Conservation (phyloP, 2,797 vertebrate species). For the Coracias cyanogaster region DNA sequence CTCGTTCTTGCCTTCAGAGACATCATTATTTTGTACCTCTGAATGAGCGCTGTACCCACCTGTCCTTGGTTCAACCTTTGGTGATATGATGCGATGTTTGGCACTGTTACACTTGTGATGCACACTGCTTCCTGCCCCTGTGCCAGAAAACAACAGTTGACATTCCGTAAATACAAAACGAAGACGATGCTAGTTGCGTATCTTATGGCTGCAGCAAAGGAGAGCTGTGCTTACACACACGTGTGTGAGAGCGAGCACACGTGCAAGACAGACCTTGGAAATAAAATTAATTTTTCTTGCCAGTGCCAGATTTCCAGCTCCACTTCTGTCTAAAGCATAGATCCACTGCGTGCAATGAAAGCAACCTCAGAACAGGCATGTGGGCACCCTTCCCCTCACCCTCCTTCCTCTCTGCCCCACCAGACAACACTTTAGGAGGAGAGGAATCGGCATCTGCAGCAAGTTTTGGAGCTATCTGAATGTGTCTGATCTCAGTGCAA, state of each 20-base stretch:
- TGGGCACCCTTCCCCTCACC: background rate
- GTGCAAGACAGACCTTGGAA: background rate
- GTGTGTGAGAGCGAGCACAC: background rate
- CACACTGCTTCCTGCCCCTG: slow-evolving; percentile 97
- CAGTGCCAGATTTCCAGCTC: background rate
- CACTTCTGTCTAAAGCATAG: background rate
- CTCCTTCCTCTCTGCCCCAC: background rate
- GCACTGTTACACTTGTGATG: slow-evolving; percentile 99
- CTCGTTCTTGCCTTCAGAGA: slow-evolving; percentile 97
- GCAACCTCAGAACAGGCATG: background rate
- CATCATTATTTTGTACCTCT: slow-evolving; percentile 98
- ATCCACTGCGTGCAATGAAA: rapidly evolving
- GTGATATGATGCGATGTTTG: slow-evolving; percentile 99
- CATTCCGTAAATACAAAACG: background rate
- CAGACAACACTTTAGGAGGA: background rate
- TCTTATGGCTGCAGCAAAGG: background rate
- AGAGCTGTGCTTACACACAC: background rate
- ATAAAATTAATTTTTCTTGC: background rate
- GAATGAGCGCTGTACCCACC: slow-evolving; percentile 92
- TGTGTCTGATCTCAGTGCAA: background rate
- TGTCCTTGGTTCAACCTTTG: slow-evolving; percentile 95
- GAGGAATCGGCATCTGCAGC: background rate
- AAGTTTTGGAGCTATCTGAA: background rate
- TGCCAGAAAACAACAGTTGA: background rate
- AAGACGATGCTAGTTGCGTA: background rate